Conservation (phyloP, 2,113 vertebrate genomes). For the Melierax canorus region DNA sequence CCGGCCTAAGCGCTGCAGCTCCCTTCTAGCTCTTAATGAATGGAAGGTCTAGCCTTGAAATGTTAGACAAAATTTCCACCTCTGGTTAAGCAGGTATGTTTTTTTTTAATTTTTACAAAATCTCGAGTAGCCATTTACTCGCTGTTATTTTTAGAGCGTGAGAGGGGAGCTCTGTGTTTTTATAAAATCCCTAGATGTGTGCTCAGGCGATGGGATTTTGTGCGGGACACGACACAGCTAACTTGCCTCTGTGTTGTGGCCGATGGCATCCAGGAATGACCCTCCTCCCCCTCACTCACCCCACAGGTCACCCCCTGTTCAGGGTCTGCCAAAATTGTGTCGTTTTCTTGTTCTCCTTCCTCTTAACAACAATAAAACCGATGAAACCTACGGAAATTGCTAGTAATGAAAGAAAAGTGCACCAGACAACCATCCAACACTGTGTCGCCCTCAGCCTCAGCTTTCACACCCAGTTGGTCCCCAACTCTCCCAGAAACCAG, state of each 20-base stretch:
- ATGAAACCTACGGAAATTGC: slow-evolving; percentile 11
- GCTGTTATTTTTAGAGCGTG: not conserved
- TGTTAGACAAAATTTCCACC: not conserved
- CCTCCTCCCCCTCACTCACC: not conserved
- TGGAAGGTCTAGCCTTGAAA: not conserved
- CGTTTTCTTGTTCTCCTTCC: not conserved
- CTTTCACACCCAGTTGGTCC: not conserved
- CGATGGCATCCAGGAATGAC: not conserved
- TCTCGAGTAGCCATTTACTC: not conserved
- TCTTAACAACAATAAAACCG: not conserved
- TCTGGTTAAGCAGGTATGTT: not conserved
- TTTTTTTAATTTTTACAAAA: not conserved
- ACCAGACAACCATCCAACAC: not conserved
- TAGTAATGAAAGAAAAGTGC: not conserved
- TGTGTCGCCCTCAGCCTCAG: not conserved
- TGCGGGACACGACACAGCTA: not conserved
- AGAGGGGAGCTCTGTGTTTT: not conserved
- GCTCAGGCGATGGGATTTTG: not conserved
- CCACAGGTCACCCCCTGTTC: not conserved
- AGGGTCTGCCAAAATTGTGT: not conserved
- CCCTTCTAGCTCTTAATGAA: not conserved
- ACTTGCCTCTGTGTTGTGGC: not conserved
- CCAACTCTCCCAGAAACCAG: not conserved
- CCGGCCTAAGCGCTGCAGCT: not conserved
- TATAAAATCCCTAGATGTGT: not conserved